Evolutionary conservation across 2,113 vertebrate genomes (phyloP).

Genomic region (Zonotrichia leucophrys): DNA sequence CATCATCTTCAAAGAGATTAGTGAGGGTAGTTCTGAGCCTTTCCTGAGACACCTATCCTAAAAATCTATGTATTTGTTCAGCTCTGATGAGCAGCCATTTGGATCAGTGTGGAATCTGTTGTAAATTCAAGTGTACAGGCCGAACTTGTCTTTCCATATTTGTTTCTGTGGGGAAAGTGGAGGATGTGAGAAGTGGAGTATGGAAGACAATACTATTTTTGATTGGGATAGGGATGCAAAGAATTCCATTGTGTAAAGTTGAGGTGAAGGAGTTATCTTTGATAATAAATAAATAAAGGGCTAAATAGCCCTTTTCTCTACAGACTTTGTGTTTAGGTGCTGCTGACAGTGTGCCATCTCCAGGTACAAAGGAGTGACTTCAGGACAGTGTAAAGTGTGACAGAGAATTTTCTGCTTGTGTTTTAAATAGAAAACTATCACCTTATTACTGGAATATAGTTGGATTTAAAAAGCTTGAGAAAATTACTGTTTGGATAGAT

Average conservation of each 20-base stretch:
- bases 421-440: background rate
- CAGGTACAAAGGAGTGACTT: background rate
- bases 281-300: background rate
- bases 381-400: background rate
- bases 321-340: background rate
- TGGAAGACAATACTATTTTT: background rate
- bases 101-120: background rate
- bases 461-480: background rate
- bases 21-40: background rate
- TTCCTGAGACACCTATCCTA: background rate
- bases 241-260: background rate
- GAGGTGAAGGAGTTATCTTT: background rate
- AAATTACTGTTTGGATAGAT: background rate
- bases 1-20: background rate
- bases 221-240: background rate
- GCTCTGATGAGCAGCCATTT: background rate
- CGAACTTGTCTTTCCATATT: background rate
- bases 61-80: background rate
- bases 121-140: background rate
- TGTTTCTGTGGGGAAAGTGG: background rate
- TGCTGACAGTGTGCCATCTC: background rate
- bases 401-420: background rate
- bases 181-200: background rate
- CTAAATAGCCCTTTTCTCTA: background rate
- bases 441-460: background rate